Evolutionary conservation across 2,113 vertebrate species (phyloP).

Genomic region (Hemiscyllium ocellatum): DNA sequence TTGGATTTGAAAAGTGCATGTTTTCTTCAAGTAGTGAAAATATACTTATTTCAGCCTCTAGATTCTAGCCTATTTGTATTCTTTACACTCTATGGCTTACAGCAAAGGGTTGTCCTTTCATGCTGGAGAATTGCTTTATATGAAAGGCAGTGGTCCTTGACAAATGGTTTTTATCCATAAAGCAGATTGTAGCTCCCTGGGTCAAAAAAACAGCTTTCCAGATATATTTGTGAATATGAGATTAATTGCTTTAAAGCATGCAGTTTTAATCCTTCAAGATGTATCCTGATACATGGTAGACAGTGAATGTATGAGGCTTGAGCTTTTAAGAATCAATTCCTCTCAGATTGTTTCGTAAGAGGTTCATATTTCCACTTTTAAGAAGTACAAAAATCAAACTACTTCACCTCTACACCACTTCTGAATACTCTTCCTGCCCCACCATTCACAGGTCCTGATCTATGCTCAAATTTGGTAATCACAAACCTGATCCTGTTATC

Average conservation of each 20-base stretch:
- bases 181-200: slow-evolving; percentile 24
- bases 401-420: neutral
- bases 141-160: slow-evolving; percentile 14
- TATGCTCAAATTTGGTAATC: neutral
- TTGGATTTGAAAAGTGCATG: neutral
- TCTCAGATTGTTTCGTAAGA: neutral
- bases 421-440: no score
- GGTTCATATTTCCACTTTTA: neutral
- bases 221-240: neutral
- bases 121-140: slow-evolving; percentile 21
- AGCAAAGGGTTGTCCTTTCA: slow-evolving; percentile 15
- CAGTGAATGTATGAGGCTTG: neutral
- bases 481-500: neutral
- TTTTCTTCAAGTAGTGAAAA: neutral
- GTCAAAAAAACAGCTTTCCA: slow-evolving; percentile 5
- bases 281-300: neutral
- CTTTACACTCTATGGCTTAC: neutral
- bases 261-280: slow-evolving; percentile 10
- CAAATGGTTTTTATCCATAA: slow-evolving; percentile 17
- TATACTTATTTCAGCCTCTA: neutral
- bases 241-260: neutral
- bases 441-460: neutral
- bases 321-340: neutral
- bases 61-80: neutral
- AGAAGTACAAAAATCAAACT: neutral